phyloP scores from a whole-genome alignment of 2,113 vertebrate genomes.

The Stomatorhinus ivindoensis region DNA sequence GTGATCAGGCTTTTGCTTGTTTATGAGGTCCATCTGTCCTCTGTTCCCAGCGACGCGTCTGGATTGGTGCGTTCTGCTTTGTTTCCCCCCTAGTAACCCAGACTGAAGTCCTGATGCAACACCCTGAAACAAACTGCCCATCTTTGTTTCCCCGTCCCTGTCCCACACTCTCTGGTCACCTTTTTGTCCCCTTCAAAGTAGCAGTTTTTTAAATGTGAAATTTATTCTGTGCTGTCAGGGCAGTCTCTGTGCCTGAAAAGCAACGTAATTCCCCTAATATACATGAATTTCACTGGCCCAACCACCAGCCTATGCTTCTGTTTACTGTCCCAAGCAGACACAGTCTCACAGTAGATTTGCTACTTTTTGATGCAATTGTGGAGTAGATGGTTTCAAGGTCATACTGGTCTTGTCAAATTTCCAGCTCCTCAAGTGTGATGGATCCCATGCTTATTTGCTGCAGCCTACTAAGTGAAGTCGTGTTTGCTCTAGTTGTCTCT shows the following conservation, averaged over 20 bases:
- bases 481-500: neutral
- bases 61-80: neutral
- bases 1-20: neutral
- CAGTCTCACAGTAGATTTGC: neutral
- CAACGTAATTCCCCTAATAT: neutral
- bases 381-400: neutral
- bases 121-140: neutral
- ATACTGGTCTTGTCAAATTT: neutral
- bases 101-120: constrained; percentile 1
- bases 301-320: neutral
- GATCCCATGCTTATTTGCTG: neutral
- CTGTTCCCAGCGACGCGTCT: neutral
- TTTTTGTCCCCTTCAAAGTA: neutral
- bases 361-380: neutral
- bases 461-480: neutral
- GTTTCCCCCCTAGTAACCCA: neutral
- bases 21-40: neutral
- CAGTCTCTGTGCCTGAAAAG: neutral
- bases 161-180: neutral
- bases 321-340: neutral
- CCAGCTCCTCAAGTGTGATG: neutral
- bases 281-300: neutral
- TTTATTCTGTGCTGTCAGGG: neutral
- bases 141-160: neutral
- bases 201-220: neutral